Conservation (phyloP, 2,113 vertebrate genomes). For the Pampusana beccarii region DNA sequence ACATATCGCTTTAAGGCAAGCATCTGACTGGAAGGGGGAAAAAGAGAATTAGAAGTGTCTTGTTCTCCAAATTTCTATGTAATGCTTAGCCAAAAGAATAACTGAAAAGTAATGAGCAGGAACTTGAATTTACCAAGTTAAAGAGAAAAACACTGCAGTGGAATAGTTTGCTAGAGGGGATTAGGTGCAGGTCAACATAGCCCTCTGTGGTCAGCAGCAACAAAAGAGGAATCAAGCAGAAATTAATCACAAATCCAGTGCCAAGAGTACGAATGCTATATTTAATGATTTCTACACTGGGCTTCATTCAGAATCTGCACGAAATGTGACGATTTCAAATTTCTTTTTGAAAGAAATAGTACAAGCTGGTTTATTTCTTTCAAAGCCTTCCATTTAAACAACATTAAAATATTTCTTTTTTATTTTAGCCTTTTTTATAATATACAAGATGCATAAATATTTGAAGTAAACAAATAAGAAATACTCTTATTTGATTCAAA, state of each 20-base stretch:
- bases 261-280: neutral
- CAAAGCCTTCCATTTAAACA: neutral
- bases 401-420: neutral
- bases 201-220: slow-evolving; percentile 18
- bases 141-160: neutral
- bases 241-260: neutral
- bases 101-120: neutral
- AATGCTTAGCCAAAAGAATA: slow-evolving; percentile 21
- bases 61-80: neutral
- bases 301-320: neutral
- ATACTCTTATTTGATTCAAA: neutral
- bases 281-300: slow-evolving; percentile 1
- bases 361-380: neutral
- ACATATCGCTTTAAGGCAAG: slow-evolving; percentile 18
- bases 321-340: neutral
- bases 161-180: slow-evolving; percentile 25
- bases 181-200: slow-evolving; percentile 25
- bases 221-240: slow-evolving; percentile 16
- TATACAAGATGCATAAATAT: neutral
- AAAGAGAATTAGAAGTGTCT: neutral
- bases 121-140: neutral
- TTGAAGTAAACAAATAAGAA: neutral
- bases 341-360: neutral
- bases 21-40: neutral
- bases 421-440: neutral